Percentiles rank a stretch among this genome's conserved stretches.
These are phyloP conservation scores for Phrynocephalus forsythii DNA, from an alignment of 2,797 vertebrate genomes.

Conservation along the genomic window DNA sequence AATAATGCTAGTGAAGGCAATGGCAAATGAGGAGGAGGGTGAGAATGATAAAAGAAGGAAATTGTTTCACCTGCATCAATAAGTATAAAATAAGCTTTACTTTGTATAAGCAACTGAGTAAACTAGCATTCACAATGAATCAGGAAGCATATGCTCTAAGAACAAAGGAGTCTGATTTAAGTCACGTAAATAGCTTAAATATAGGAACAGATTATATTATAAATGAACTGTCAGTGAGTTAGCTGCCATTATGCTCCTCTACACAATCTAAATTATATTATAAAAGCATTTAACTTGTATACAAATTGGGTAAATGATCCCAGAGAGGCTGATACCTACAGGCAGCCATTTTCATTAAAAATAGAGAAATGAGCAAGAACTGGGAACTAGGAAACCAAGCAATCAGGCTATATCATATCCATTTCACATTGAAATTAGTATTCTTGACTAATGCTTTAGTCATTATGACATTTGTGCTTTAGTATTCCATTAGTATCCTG, in stretches of 20 bases:
- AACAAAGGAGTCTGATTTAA: neutral
- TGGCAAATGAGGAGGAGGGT: neutral
- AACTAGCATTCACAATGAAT: neutral
- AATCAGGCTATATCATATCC: neutral
- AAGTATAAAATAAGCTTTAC: neutral
- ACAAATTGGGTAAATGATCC: neutral
- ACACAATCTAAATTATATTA: neutral
- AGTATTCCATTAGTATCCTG: too few species aligned
- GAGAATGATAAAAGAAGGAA: neutral
- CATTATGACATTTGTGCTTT: too few species aligned
- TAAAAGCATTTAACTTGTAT: neutral
- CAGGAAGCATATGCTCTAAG: neutral
- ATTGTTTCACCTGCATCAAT: neutral
- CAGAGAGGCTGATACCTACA: neutral
- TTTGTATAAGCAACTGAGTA: neutral
- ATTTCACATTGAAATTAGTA: neutral
- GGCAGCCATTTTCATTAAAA: neutral
- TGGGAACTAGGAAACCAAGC: neutral
- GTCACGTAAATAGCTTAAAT: neutral
- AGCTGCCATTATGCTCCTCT: neutral
- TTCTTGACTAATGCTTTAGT: too few species aligned
- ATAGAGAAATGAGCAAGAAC: neutral
- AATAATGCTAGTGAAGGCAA: neutral
- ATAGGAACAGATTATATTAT: neutral
- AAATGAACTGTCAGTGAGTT: neutral